Evolutionary conservation across 2,113 vertebrate species (phyloP).

Genomic region (zebrafish (Danio rerio)): DNA sequence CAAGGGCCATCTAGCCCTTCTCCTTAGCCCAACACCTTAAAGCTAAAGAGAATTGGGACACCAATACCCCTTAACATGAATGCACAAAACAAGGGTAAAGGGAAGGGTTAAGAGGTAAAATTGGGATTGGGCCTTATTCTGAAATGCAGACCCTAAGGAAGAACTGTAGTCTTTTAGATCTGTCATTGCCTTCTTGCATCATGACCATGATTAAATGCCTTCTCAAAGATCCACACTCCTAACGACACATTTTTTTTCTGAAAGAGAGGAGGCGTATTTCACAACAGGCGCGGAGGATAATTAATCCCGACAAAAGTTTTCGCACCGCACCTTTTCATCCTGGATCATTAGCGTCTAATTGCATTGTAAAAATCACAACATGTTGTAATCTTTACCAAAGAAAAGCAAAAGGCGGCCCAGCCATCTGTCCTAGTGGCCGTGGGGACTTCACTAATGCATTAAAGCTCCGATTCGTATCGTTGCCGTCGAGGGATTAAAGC

Average conservation of each 20-base stretch:
- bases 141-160: too few species aligned
- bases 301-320: background rate
- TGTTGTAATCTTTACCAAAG: conserved; percentile 30
- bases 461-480: conserved; percentile 9
- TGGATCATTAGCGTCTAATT: conserved; percentile 26
- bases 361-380: conserved; percentile 17
- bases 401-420: conserved; percentile 22
- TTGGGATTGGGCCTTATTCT: too few species aligned
- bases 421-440: conserved; percentile 20
- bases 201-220: background rate
- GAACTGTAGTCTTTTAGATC: conserved; percentile 5
- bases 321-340: background rate
- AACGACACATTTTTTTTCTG: conserved; percentile 4
- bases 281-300: background rate
- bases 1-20: too few species aligned
- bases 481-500: conserved; percentile 1
- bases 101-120: too few species aligned
- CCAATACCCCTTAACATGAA: too few species aligned
- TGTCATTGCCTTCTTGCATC: background rate
- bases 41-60: too few species aligned
- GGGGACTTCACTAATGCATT: conserved; percentile 10
- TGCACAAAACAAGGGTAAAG: too few species aligned
- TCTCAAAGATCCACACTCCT: conserved; percentile 23
- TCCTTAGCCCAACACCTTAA: too few species aligned
- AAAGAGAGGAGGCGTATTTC: conserved; percentile 16